Evolutionary conservation across 1,140 invertebrate genomes (phyloP).

Genomic region (Meloidogyne chitwoodi): DNA sequence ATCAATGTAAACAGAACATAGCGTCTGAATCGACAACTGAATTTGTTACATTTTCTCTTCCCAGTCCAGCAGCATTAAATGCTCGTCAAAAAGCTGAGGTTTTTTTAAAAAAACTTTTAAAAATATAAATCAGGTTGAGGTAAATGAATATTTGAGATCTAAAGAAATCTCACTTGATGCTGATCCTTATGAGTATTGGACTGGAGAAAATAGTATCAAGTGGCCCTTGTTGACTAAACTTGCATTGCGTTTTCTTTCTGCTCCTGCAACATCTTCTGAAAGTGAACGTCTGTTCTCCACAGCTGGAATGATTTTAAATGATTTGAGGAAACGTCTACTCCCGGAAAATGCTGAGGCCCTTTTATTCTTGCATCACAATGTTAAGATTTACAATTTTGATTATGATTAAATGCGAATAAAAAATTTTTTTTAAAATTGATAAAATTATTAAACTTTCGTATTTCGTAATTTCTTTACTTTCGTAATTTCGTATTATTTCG

Average conservation of each 20-base stretch:
- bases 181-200: background rate
- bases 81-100: too few relatives aligned
- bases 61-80: too few relatives aligned
- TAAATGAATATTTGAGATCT: background rate
- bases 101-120: too few relatives aligned
- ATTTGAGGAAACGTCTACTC: constrained; percentile 1
- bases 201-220: background rate
- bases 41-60: too few relatives aligned
- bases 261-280: background rate
- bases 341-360: constrained; percentile 3
- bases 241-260: background rate
- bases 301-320: background rate
- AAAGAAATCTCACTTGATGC: background rate
- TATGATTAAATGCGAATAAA: constrained; percentile 15
- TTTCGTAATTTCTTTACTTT: too few relatives aligned
- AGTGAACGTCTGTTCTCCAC: background rate
- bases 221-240: background rate
- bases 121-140: too few relatives aligned
- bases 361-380: constrained; percentile 12
- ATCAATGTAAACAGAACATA: too few relatives aligned
- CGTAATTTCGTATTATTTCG: too few relatives aligned
- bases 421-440: too few relatives aligned
- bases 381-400: constrained; percentile 1
- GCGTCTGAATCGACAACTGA: too few relatives aligned
- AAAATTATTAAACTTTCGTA: too few relatives aligned